Conservation (phyloP, 1,140 invertebrate genomes). For the Phortica variegata region DNA sequence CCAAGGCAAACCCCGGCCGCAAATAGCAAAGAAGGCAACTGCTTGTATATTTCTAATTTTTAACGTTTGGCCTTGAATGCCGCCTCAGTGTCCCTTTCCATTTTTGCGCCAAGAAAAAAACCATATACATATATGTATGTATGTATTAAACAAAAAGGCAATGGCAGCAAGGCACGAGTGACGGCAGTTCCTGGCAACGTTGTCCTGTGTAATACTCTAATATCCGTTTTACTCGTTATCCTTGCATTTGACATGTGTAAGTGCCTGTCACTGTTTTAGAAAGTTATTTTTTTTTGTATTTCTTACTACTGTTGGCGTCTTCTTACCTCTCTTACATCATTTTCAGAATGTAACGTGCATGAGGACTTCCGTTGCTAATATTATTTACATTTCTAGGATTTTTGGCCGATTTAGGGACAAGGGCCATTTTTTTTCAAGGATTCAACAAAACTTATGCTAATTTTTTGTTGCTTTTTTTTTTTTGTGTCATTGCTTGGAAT, state of each 20-base stretch:
- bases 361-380: conserved; percentile 35
- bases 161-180: conserved; percentile 2
- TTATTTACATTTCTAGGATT: conserved; percentile 52
- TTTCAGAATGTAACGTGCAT: conserved; percentile 3
- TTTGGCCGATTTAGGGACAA: conserved; percentile 20
- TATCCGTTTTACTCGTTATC: conserved; percentile 50
- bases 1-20: too few species aligned
- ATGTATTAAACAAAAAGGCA: too few species aligned
- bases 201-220: conserved; percentile 49
- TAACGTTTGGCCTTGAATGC: too few species aligned
- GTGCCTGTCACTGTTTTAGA: conserved; percentile 48
- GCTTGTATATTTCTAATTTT: too few species aligned
- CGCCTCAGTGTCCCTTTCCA: too few species aligned
- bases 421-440: conserved; percentile 3
- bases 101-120: too few species aligned
- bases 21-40: too few species aligned
- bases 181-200: conserved; percentile 31
- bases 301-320: conserved; percentile 25
- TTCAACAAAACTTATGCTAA: conserved; percentile 43
- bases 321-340: conserved; percentile 20
- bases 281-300: conserved; percentile 43
- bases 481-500: too few species aligned
- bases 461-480: conserved; percentile 20
- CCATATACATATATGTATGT: too few species aligned
- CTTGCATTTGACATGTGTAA: conserved; percentile 51